Evolutionary conservation across 2,113 vertebrate species (phyloP).

Genomic region (Syngnathoides biaculeatus): DNA sequence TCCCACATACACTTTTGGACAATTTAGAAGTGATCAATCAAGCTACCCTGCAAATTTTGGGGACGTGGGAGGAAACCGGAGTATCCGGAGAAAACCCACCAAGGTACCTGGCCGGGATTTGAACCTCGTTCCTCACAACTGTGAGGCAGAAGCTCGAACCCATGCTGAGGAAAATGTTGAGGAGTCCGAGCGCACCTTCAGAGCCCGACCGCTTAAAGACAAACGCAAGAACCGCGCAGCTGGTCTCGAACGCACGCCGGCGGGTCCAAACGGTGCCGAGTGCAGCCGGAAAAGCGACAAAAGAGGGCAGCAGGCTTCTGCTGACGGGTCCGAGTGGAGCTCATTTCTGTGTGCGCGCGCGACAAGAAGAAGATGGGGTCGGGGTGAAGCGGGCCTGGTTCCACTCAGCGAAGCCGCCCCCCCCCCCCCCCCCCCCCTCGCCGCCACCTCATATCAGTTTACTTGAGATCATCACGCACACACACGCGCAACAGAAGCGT

Average conservation of each 20-base stretch:
- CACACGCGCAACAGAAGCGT: constrained; percentile 37
- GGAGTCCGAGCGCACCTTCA: too few species aligned
- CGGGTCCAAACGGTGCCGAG: constrained; percentile 19
- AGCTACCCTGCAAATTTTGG: too few species aligned
- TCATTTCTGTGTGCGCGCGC: not conserved
- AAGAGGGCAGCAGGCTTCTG: constrained; percentile 71
- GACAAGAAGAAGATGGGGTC: constrained; percentile 22
- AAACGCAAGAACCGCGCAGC: not conserved
- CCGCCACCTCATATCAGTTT: constrained; percentile 65
- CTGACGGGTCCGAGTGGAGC: constrained; percentile 42
- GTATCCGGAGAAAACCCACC: too few species aligned
- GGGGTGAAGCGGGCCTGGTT: constrained; percentile 45
- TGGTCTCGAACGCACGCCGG: not conserved
- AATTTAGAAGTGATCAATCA: too few species aligned
- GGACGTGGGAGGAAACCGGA: too few species aligned
- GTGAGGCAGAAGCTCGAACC: too few species aligned
- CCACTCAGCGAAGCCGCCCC: constrained; percentile 43
- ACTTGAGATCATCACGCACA: constrained; percentile 70
- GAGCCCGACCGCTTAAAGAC: too few species aligned
- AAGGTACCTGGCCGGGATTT: too few species aligned
- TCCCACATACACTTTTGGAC: too few species aligned
- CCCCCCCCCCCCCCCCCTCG: constrained; percentile 40
- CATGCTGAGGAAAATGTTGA: too few species aligned
- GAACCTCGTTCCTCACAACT: too few species aligned
- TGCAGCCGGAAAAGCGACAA: constrained; percentile 57